These are phyloP conservation scores for Colletes gigas DNA, from an alignment of 1,140 invertebrate genomes.

Conservation along the genomic window DNA sequence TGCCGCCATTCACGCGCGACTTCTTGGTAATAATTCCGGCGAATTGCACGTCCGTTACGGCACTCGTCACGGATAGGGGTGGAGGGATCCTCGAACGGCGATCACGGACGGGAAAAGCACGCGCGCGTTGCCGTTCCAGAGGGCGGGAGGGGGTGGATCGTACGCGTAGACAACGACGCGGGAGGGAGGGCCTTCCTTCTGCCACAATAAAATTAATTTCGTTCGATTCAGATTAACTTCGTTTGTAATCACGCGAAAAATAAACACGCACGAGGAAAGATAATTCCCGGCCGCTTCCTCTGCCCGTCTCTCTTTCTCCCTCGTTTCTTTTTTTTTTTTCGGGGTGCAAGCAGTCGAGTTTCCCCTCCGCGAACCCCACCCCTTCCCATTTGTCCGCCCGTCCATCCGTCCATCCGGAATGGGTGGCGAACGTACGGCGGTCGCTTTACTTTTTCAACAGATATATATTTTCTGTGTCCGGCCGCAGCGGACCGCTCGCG, in stretches of 20 bases:
- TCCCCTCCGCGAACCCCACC: conserved; percentile 6
- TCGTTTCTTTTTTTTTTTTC: neutral
- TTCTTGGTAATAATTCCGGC: conserved; percentile 39
- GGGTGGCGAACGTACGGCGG: conserved; percentile 61
- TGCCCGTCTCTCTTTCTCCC: conserved; percentile 12
- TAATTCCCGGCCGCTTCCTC: conserved; percentile 49
- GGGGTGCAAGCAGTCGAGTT: conserved; percentile 32
- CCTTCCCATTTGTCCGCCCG: conserved; percentile 52
- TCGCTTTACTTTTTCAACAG: conserved; percentile 62
- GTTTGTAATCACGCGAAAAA: conserved; percentile 76
- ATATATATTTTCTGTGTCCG: conserved; percentile 66
- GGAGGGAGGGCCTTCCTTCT: conserved; percentile 32
- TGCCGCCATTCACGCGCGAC: conserved; percentile 15
- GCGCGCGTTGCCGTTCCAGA: too few species aligned
- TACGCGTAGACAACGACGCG: conserved; percentile 8
- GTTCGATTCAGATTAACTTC: conserved; percentile 78
- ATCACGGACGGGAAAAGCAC: neutral
- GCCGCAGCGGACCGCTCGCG: conserved; percentile 54
- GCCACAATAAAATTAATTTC: conserved; percentile 77
- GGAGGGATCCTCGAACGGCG: neutral
- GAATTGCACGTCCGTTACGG: conserved; percentile 33
- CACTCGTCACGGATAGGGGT: neutral
- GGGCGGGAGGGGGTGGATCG: neutral
- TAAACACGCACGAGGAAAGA: conserved; percentile 67
- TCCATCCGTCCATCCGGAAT: conserved; percentile 56